A percentile compares a stretch with the other conserved stretches of the same genome.
Evolutionary conservation across 1,140 invertebrate species (phyloP).

Genomic region (Procambarus clarkii): DNA sequence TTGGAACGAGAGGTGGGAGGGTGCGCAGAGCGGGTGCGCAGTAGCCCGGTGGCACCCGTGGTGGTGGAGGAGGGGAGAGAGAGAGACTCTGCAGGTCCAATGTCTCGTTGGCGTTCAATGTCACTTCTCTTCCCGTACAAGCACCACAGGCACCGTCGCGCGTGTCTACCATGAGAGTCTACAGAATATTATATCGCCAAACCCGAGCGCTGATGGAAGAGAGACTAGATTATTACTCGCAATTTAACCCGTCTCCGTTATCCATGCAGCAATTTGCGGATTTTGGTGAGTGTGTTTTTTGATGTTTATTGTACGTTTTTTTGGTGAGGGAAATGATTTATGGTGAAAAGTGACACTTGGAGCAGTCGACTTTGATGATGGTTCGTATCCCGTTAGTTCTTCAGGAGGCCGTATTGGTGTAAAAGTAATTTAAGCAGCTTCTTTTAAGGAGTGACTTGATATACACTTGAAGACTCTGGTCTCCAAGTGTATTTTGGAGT

Average conservation of each 20-base stretch:
- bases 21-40: conserved; percentile 48
- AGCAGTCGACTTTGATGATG: too few species aligned
- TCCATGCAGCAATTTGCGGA: conserved; percentile 98
- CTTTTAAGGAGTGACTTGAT: too few species aligned
- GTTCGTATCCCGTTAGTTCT: too few species aligned
- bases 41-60: not conserved
- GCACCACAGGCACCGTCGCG: conserved; percentile 1
- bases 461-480: too few species aligned
- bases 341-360: too few species aligned
- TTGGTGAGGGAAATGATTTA: too few species aligned
- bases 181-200: conserved; percentile 66
- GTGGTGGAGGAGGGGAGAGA: too few species aligned
- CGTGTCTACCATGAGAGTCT: conserved; percentile 65
- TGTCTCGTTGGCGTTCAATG: not conserved
- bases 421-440: too few species aligned
- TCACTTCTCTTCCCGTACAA: conserved; percentile 5
- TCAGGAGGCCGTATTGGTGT: too few species aligned
- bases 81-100: conserved; percentile 20
- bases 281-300: conserved; percentile 87
- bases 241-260: conserved; percentile 95
- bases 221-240: conserved; percentile 96
- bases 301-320: too few species aligned
- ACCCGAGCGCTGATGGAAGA: conserved; percentile 74
- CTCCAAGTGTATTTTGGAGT: too few species aligned
- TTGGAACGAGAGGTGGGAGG: conserved; percentile 44